These are phyloP conservation scores for Samia ricini DNA, from an alignment of 1,140 invertebrate genomes.

Conservation along the genomic window DNA sequence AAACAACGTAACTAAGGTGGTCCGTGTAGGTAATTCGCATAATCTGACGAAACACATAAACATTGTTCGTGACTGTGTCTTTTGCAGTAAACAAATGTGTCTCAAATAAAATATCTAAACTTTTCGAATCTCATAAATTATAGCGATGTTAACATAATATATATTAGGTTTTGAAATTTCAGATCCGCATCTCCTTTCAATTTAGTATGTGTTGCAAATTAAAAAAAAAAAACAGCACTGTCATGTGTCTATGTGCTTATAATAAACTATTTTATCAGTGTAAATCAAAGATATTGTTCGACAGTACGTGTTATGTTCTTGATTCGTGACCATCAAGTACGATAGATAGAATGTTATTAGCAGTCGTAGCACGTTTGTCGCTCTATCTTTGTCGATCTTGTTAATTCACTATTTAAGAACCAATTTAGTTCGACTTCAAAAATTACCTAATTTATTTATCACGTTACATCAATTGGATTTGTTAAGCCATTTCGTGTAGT, in stretches of 20 bases:
- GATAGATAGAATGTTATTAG: slow-evolving; percentile 33
- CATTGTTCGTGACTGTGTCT: neutral
- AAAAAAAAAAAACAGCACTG: no score
- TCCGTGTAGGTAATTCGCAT: neutral
- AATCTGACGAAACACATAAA: neutral
- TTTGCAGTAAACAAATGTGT: neutral
- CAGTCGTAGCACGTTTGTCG: slow-evolving; percentile 44
- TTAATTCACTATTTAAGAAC: slow-evolving; percentile 25
- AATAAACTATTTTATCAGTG: slow-evolving; percentile 11
- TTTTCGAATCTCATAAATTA: neutral
- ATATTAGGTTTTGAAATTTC: no score
- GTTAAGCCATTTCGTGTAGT: neutral
- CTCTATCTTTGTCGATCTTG: slow-evolving; percentile 38
- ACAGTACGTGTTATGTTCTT: slow-evolving; percentile 45
- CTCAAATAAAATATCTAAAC: neutral
- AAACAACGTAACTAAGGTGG: neutral
- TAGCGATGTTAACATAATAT: no score
- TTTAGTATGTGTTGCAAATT: no score
- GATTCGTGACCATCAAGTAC: slow-evolving; percentile 46
- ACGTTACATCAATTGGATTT: slow-evolving; percentile 6
- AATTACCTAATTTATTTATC: neutral
- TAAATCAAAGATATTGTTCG: slow-evolving; percentile 32
- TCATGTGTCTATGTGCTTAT: no score
- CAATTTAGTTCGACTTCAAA: slow-evolving; percentile 3
- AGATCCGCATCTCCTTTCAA: no score